These are phyloP conservation scores for Heterodera filipjevi DNA, from an alignment of 2,888 invertebrate genomes.

Conservation along the genomic window DNA sequence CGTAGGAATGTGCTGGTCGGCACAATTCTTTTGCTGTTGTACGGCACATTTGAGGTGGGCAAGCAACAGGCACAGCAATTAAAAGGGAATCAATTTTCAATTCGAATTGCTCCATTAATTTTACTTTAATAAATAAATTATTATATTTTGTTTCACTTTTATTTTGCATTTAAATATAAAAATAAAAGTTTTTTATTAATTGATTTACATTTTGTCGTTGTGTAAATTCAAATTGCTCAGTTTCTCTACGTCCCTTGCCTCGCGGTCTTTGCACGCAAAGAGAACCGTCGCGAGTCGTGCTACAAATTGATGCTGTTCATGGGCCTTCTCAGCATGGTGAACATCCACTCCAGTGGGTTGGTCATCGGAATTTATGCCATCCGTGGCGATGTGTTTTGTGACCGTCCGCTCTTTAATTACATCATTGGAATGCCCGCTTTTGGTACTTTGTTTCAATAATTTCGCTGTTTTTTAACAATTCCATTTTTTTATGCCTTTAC, in stretches of 20 bases:
- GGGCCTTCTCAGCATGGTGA: conserved; percentile 25
- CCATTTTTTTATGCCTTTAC: conserved; percentile 22
- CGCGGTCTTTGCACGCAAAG: conserved; percentile 20
- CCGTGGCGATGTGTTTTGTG: conserved; percentile 26
- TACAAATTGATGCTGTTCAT: conserved; percentile 28
- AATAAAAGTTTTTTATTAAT: neutral
- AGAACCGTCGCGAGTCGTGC: conserved; percentile 22
- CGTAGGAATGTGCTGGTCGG: conserved; percentile 12
- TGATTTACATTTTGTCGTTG: too few species aligned
- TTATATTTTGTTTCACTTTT: too few species aligned
- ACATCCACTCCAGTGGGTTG: conserved; percentile 20
- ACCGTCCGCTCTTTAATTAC: conserved; percentile 18
- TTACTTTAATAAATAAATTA: too few species aligned
- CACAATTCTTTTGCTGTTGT: conserved; percentile 6
- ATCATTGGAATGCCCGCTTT: conserved; percentile 23
- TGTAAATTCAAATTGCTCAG: neutral
- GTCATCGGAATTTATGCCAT: conserved; percentile 20
- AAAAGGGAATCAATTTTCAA: too few species aligned
- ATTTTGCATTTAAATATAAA: too few species aligned
- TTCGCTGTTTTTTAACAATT: neutral
- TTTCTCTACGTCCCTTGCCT: conserved; percentile 19
- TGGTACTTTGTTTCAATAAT: neutral
- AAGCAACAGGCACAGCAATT: too few species aligned
- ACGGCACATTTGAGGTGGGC: conserved; percentile 16
- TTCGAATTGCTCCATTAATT: too few species aligned